Conservation (phyloP, 1,140 invertebrate genomes). For the Diorhabda sublineata region DNA sequence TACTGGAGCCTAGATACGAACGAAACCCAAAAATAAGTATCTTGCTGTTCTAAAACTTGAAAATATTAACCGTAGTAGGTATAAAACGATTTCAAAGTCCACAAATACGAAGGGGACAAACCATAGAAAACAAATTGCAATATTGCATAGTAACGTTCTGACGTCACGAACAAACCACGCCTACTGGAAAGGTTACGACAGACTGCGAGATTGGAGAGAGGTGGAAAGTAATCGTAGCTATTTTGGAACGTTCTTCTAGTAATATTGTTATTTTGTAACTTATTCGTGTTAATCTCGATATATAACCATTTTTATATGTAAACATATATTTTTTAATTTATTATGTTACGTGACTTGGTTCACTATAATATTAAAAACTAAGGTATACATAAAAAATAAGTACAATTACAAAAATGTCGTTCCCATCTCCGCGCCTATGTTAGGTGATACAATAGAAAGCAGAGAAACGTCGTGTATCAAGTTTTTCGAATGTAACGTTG, state of each 20-base stretch:
- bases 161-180: not conserved
- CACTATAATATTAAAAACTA: too few species aligned
- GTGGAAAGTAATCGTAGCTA: not conserved
- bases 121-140: not conserved
- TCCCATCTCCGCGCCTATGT: not conserved
- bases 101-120: not conserved
- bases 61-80: not conserved
- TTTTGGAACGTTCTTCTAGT: too few species aligned
- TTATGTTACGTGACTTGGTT: too few species aligned
- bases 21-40: not conserved
- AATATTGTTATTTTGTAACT: too few species aligned
- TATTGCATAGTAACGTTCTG: not conserved
- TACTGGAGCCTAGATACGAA: not conserved
- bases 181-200: not conserved
- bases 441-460: not conserved
- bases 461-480: not conserved
- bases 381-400: not conserved
- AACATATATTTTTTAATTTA: too few species aligned
- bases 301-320: too few species aligned
- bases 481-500: not conserved
- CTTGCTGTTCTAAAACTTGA: not conserved
- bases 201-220: not conserved
- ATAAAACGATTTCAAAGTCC: not conserved
- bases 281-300: too few species aligned
- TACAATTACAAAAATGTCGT: not conserved